Evolutionary conservation across 2,888 invertebrate species (phyloP).

Genomic region (Phragmatobia fuliginosa): DNA sequence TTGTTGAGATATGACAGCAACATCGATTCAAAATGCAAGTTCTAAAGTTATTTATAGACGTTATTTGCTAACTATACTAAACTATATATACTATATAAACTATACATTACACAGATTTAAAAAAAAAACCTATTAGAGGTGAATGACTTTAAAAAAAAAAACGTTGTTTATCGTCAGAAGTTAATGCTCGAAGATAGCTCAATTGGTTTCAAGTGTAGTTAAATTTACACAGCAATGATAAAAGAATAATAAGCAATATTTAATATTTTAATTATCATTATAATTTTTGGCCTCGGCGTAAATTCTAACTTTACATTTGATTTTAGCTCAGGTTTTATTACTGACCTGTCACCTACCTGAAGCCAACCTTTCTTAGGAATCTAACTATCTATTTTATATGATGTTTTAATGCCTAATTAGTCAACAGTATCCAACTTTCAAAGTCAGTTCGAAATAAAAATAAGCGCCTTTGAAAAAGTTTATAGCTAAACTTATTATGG

Average conservation of each 20-base stretch:
- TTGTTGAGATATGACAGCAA: too few species aligned
- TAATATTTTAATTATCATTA: not conserved
- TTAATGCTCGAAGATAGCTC: not conserved
- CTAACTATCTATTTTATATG: too few species aligned
- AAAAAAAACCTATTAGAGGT: conserved; percentile 23
- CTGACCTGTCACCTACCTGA: not conserved
- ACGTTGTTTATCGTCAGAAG: conserved; percentile 25
- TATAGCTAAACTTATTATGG: not conserved
- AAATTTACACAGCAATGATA: not conserved
- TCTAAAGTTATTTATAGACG: not conserved
- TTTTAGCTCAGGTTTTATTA: not conserved
- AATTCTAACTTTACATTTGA: not conserved
- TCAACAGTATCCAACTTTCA: too few species aligned
- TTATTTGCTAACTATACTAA: conserved; percentile 28
- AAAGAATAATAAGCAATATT: not conserved
- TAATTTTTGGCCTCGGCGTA: not conserved
- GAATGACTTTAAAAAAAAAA: conserved; percentile 29
- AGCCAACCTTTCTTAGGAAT: too few species aligned
- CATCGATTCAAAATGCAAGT: not conserved
- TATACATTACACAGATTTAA: not conserved
- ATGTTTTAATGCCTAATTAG: too few species aligned
- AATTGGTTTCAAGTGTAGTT: not conserved
- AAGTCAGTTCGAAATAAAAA: not conserved
- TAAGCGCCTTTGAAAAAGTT: not conserved
- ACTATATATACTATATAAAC: too few species aligned